Evolutionary conservation across 2,888 invertebrate genomes (phyloP).

Genomic region (Gymnocheta viridis): DNA sequence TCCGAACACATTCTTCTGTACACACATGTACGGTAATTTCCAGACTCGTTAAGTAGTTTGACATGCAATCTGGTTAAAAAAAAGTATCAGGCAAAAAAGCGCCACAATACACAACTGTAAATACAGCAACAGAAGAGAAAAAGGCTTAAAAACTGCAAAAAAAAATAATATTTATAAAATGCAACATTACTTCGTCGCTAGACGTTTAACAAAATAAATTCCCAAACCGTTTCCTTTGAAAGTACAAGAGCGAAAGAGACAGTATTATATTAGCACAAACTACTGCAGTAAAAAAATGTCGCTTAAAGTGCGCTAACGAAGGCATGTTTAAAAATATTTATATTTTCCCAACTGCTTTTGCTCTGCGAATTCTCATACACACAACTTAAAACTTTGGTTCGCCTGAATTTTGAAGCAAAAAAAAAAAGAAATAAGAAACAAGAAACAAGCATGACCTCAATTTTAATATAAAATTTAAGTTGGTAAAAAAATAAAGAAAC

Average conservation of each 20-base stretch:
- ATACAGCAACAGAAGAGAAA: background rate
- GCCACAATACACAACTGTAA: constrained; percentile 23
- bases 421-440: background rate
- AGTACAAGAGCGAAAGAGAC: constrained; percentile 2
- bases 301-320: constrained; percentile 33
- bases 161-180: constrained; percentile 27
- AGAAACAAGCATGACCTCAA: constrained; percentile 60
- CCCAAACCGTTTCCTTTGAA: background rate
- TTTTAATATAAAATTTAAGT: constrained; percentile 58
- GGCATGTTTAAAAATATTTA: constrained; percentile 6
- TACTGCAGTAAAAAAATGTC: constrained; percentile 53
- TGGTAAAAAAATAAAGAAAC: background rate
- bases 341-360: background rate
- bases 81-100: background rate
- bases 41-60: constrained; percentile 65
- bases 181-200: constrained; percentile 33
- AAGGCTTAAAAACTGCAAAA: background rate
- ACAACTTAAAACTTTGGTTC: constrained; percentile 8
- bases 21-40: constrained; percentile 29
- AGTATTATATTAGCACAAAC: background rate
- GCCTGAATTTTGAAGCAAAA: constrained; percentile 3
- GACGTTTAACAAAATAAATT: background rate
- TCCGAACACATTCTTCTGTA: background rate
- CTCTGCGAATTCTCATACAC: background rate
- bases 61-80: constrained; percentile 62